Evolutionary conservation across 1,140 invertebrate genomes (phyloP), one percentile per base, ranked within the genome.

Genomic region (Drosophila arawakana): DNA sequence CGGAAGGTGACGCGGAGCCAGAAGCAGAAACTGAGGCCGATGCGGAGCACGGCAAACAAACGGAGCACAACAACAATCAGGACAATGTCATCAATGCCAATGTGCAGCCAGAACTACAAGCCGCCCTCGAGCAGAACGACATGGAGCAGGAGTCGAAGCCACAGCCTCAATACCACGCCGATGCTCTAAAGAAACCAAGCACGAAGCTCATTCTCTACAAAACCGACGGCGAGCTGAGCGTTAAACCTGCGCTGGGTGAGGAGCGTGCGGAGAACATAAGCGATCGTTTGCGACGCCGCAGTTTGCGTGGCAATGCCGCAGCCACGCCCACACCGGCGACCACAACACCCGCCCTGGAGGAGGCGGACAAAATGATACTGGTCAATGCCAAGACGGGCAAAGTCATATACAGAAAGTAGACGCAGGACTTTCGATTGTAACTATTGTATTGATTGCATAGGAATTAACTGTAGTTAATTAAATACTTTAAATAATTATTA

Each of bases 361-460:
- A 39, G 54, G 25, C 61, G 63, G 75, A 82, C 46, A 91, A 91
- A 88, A 91, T 91, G 78, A 91, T 91, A 76, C 77, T 91, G 81
- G 90, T 91, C 62, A 91, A 91, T 77, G 83, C 90, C 81, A 91
- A 91, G 82, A 91, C 90, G 61, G 90, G 90, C 91, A 91, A 91
- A 83, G 84, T 91, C 77, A 75, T 89, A 63, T 75, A 66, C 72
- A 77, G 85, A 67, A 89, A 89, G 72, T 89, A 89, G 73, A 52
- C 50, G 50, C 15, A 13, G n/a, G 25, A 41, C 21, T 60, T 68
- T 59, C 46, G 4, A 44, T 34, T 46, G 43, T 69, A 69, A 55
- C 30, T 65, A 65, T 44, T 67, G 49, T 49, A 47, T 60, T 47
- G 25, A 30, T 49, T 37, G 25, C 35, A 34, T 50, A 43, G 46